Conservation (phyloP, 2,888 invertebrate genomes). For the Tricholauxania praeusta region DNA sequence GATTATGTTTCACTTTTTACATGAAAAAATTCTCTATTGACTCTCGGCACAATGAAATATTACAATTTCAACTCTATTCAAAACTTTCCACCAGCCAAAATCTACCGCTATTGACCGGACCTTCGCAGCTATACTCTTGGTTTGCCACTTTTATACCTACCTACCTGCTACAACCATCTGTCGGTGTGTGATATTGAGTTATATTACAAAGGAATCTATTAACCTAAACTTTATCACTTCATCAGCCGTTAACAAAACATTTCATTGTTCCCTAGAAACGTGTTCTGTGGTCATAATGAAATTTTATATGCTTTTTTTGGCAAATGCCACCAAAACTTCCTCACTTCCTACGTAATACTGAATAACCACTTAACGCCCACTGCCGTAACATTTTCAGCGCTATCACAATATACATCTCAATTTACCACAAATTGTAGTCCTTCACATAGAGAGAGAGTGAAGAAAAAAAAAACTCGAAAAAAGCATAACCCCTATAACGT, state of each 20-base stretch:
- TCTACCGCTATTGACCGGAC: no score
- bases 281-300: slow-evolving; percentile 35
- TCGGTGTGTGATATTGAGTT: slow-evolving; percentile 17
- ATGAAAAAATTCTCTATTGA: no score
- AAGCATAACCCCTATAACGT: no score
- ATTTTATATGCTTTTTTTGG: slow-evolving; percentile 10
- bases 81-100: no score
- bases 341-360: no score
- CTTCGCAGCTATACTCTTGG: no score
- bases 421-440: slow-evolving; percentile 3
- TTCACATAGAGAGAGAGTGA: no score
- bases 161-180: background rate
- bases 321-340: no score
- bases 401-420: slow-evolving; percentile 12
- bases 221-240: slow-evolving; percentile 30
- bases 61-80: no score
- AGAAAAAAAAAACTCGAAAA: no score
- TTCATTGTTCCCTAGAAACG: slow-evolving; percentile 35
- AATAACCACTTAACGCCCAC: background rate
- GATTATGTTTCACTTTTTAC: no score
- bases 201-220: slow-evolving; percentile 28
- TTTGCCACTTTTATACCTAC: background rate
- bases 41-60: no score
- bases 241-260: slow-evolving; percentile 32
- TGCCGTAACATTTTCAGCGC: background rate